Evolutionary conservation across 2,888 invertebrate species (phyloP).

Genomic region (Leucania comma): DNA sequence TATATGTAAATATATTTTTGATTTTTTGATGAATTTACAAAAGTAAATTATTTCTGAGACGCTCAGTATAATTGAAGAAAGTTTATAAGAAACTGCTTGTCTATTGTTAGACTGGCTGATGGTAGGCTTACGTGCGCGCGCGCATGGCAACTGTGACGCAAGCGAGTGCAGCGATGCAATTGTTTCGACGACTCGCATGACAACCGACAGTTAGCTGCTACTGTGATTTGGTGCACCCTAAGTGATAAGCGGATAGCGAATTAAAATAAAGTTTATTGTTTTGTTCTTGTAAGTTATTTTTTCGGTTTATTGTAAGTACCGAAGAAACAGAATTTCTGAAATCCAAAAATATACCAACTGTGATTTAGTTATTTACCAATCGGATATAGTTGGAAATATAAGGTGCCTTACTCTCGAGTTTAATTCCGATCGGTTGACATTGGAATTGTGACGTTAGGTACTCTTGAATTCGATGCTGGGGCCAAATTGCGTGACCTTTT

Average conservation of each 20-base stretch:
- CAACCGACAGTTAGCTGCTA: slow-evolving; percentile 60
- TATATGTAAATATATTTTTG: too few relatives aligned
- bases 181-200: slow-evolving; percentile 68
- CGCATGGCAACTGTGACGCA: slow-evolving; percentile 61
- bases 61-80: neutral
- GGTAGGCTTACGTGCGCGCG: slow-evolving; percentile 26
- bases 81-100: neutral
- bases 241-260: slow-evolving; percentile 21
- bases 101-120: slow-evolving; percentile 12
- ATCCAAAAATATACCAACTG: too few relatives aligned
- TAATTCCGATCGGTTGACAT: too few relatives aligned
- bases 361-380: too few relatives aligned
- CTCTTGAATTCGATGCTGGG: too few relatives aligned
- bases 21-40: too few relatives aligned
- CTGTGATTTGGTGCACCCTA: slow-evolving; percentile 11
- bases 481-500: too few relatives aligned
- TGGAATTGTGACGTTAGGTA: too few relatives aligned
- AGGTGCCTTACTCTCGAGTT: too few relatives aligned
- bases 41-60: too few relatives aligned
- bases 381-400: too few relatives aligned
- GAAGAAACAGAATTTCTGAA: neutral
- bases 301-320: too few relatives aligned
- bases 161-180: slow-evolving; percentile 59
- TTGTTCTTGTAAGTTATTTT: neutral
- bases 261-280: neutral